Conservation (phyloP, 2,888 invertebrate genomes). For the Aricia artaxerxes region DNA sequence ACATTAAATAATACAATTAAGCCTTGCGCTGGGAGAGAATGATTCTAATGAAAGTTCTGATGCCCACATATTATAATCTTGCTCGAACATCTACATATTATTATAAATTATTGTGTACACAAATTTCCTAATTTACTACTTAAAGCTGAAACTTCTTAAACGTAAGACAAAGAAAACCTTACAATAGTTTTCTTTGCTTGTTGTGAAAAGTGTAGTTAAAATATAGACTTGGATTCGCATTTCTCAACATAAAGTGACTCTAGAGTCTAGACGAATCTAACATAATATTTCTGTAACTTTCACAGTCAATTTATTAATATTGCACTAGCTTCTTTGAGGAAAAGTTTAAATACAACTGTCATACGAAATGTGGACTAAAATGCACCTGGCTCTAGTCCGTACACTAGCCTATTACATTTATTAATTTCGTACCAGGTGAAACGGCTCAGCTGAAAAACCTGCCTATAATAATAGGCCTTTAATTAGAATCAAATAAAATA, state of each 20-base stretch:
- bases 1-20: too few relatives aligned
- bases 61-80: neutral
- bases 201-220: too few relatives aligned
- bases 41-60: neutral
- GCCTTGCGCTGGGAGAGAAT: neutral
- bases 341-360: neutral
- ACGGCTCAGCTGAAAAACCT: slow-evolving; percentile 13
- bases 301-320: neutral
- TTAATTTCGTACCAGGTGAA: slow-evolving; percentile 4
- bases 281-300: neutral
- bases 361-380: neutral
- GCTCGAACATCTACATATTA: too few relatives aligned
- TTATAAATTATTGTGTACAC: neutral
- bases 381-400: neutral
- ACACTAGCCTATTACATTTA: neutral
- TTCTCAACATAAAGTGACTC: too few relatives aligned
- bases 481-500: neutral
- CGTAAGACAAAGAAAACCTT: too few relatives aligned
- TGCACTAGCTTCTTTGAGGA: neutral
- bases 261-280: neutral
- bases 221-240: too few relatives aligned
- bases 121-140: neutral
- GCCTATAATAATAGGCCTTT: slow-evolving; percentile 3
- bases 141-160: neutral
- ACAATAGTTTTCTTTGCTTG: too few relatives aligned